These are phyloP conservation scores for Melikaiella ostensackeni DNA, from an alignment of 2,888 invertebrate genomes.

Conservation along the genomic window DNA sequence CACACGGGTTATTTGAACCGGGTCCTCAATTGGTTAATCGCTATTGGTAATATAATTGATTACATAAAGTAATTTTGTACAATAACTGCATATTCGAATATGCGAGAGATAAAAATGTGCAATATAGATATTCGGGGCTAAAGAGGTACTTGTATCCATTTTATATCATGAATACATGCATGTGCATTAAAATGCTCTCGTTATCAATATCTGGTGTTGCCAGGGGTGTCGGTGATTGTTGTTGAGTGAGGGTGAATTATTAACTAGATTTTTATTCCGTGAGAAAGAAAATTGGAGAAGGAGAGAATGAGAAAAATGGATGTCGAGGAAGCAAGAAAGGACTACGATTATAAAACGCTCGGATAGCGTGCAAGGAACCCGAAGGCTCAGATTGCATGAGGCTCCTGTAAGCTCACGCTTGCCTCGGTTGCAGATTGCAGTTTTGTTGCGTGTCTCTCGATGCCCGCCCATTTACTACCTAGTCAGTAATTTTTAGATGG, in stretches of 20 bases:
- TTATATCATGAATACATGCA: conserved; percentile 32
- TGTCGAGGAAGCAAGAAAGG: conserved; percentile 40
- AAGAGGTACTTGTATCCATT: not conserved
- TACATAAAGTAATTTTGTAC: no score
- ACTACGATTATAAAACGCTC: conserved; percentile 68
- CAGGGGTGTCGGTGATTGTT: conserved; percentile 28
- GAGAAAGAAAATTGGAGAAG: conserved; percentile 52
- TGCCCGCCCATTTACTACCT: conserved; percentile 68
- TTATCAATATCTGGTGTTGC: conserved; percentile 37
- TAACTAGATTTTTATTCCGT: conserved; percentile 49
- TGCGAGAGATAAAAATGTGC: not conserved
- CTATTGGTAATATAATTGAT: no score
- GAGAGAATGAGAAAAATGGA: conserved; percentile 52
- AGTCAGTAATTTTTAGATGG: conserved; percentile 65
- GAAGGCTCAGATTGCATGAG: conserved; percentile 64
- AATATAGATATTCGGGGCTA: conserved; percentile 19
- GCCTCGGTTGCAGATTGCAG: conserved; percentile 60
- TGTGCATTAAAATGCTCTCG: conserved; percentile 25
- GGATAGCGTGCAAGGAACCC: conserved; percentile 58
- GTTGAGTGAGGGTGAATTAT: conserved; percentile 49
- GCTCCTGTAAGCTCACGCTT: conserved; percentile 59
- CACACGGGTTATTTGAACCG: no score
- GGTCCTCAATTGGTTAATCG: no score
- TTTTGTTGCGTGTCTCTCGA: conserved; percentile 70
- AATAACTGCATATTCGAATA: no score